Evolutionary conservation across 2,888 invertebrate species (phyloP).

Genomic region (Hirudinaria manillensis): DNA sequence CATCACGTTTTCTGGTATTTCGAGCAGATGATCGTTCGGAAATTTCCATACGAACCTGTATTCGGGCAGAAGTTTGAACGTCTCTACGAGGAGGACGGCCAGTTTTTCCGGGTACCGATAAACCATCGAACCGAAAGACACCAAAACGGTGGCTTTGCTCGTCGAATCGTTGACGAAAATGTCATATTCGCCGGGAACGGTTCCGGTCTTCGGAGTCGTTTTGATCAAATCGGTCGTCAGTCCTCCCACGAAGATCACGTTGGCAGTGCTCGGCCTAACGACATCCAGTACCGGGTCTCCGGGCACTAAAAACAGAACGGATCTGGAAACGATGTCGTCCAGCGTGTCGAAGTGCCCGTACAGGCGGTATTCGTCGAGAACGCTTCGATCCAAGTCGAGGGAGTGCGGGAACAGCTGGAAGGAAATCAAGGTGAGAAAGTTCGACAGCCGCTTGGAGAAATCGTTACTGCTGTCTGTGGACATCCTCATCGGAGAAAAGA

Average conservation of each 20-base stretch:
- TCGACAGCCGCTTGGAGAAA: slow-evolving; percentile 11
- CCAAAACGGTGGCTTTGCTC: slow-evolving; percentile 12
- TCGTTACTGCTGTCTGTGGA: neutral
- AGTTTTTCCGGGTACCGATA: neutral
- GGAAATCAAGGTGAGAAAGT: neutral
- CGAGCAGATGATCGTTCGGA: neutral
- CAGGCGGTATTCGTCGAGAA: slow-evolving; percentile 22
- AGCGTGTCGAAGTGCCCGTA: slow-evolving; percentile 27
- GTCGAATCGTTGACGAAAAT: slow-evolving; percentile 15
- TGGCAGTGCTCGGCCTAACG: slow-evolving; percentile 27
- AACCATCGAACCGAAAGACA: slow-evolving; percentile 30
- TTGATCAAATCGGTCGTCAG: slow-evolving; percentile 22
- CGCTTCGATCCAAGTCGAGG: slow-evolving; percentile 8
- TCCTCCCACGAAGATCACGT: slow-evolving; percentile 31
- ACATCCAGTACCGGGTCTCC: slow-evolving; percentile 21
- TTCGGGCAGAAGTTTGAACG: slow-evolving; percentile 24
- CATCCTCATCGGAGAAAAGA: slow-evolving; percentile 24
- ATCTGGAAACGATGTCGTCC: slow-evolving; percentile 29
- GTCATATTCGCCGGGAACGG: neutral
- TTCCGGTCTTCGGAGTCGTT: neutral
- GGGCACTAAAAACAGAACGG: slow-evolving; percentile 27
- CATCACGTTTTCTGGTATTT: slow-evolving; percentile 32
- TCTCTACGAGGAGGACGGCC: slow-evolving; percentile 12
- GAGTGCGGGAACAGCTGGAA: slow-evolving; percentile 5
- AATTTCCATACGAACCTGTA: slow-evolving; percentile 29